Percentiles rank a stretch among this genome's conserved stretches.
Evolutionary conservation across 1,140 invertebrate species (phyloP).

Genomic region (Sitophilus oryzae): DNA sequence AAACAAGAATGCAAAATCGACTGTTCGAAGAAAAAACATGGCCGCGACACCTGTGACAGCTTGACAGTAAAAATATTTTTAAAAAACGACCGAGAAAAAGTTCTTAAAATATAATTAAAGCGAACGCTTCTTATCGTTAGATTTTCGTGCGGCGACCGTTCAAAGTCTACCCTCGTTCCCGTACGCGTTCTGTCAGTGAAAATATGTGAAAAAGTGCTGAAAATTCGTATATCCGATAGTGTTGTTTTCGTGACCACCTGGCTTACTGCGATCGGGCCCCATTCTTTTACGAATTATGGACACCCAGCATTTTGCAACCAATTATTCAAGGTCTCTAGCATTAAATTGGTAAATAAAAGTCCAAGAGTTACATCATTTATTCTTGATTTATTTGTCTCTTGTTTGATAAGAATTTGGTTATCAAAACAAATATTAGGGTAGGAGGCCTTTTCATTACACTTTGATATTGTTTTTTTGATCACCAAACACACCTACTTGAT

Average conservation of each 20-base stretch:
- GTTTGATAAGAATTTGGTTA: slow-evolving; percentile 11
- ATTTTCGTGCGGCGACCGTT: slow-evolving; percentile 3
- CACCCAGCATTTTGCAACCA: slow-evolving; percentile 26
- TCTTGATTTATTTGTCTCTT: background rate
- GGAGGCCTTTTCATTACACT: too few species aligned
- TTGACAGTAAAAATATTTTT: slow-evolving; percentile 21
- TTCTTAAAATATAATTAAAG: slow-evolving; percentile 9
- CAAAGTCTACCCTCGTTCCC: slow-evolving; percentile 3
- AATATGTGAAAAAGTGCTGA: slow-evolving; percentile 20
- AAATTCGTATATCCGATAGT: slow-evolving; percentile 23
- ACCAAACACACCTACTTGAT: too few species aligned
- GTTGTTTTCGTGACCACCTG: slow-evolving; percentile 35
- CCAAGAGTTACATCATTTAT: slow-evolving; percentile 6
- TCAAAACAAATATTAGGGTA: too few species aligned
- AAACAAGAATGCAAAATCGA: background rate
- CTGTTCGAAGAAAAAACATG: slow-evolving; percentile 5
- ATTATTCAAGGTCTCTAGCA: slow-evolving; percentile 30
- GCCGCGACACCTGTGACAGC: slow-evolving; percentile 25
- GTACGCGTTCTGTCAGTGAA: background rate
- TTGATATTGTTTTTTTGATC: too few species aligned
- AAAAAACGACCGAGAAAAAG: slow-evolving; percentile 16
- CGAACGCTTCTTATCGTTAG: slow-evolving; percentile 5
- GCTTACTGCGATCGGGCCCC: slow-evolving; percentile 30
- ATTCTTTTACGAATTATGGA: slow-evolving; percentile 33
- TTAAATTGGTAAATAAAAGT: slow-evolving; percentile 33